Evolutionary conservation across 1,140 invertebrate genomes (phyloP), one percentile per base, ranked within the genome.

Genomic region (Papilio glaucus): DNA sequence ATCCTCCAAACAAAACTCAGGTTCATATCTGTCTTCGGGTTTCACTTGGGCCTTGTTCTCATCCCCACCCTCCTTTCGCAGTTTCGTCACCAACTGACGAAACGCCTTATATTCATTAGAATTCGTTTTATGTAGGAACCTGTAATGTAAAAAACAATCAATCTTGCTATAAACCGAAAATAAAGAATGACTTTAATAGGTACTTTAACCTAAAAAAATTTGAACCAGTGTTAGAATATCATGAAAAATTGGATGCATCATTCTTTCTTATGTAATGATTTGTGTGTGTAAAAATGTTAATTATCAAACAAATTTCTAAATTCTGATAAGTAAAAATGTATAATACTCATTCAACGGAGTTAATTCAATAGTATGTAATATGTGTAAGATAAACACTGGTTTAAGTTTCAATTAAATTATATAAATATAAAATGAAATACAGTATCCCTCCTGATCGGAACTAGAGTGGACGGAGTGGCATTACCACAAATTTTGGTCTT

Each of bases 401-500:
- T 65, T 42, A 77, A 71, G 68, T 5, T 75, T 79, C 72, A 73
- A 63, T 72, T 72, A 79, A 73, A 77, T 78, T 77, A 77, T 80
- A 62, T 73, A 78, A 88, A 85, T 89, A 90, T 85, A 85, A 89
- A 92, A 91, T 82, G 78, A 80, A 89, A 92, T 89, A 92, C 87
- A 88, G 86, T 80, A 89, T 84, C 88, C 85, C 79, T 86, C 81
- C 84, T 72, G 81, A 72, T 62, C 75, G 87, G 77, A 83, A 80
- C 78, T 85, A 86, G 77, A 79, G 69, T 82, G 84, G 82, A 77
- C 81, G 81, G 75, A 88, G 85, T 91, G 90, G 89, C 84, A 89
- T 92, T 93, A 93, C 91, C 91, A 93, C 91, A 92, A 83, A 86
- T 84, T 87, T 88, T 90, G 87, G 73, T 92, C 89, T 92, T 92